phyloP scores from a whole-genome alignment of 1,140 invertebrate genomes.

The Cydia strobilella region DNA sequence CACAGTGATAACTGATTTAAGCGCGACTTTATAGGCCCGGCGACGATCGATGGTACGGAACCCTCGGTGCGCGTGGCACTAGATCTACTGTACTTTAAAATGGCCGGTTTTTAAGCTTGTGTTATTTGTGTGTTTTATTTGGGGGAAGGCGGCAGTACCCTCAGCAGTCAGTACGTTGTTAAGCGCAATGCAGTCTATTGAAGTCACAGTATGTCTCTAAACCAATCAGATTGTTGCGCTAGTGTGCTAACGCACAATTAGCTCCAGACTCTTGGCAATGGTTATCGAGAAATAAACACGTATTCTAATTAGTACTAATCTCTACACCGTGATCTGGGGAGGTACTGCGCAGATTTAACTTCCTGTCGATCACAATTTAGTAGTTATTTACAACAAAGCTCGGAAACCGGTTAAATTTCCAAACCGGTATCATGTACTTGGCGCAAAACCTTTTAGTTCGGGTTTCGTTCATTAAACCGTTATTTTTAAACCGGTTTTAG shows the following conservation, averaged over 20 bases:
- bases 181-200: slow-evolving; percentile 79
- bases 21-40: neutral
- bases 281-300: slow-evolving; percentile 61
- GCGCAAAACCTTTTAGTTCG: too few species aligned
- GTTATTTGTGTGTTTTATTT: slow-evolving; percentile 75
- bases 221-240: slow-evolving; percentile 74
- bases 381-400: too few species aligned
- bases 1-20: neutral
- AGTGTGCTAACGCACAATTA: slow-evolving; percentile 80
- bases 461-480: too few species aligned
- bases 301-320: slow-evolving; percentile 21
- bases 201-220: slow-evolving; percentile 77
- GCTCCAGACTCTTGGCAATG: slow-evolving; percentile 56
- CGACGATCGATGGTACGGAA: slow-evolving; percentile 15
- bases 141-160: slow-evolving; percentile 75
- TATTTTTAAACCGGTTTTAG: too few species aligned
- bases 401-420: too few species aligned
- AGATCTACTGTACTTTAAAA: slow-evolving; percentile 28
- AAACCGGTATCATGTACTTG: too few species aligned
- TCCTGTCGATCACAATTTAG: too few species aligned
- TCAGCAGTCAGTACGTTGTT: slow-evolving; percentile 73
- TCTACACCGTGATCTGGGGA: neutral
- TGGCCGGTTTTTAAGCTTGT: slow-evolving; percentile 60
- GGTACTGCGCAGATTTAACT: neutral
- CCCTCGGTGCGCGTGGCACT: slow-evolving; percentile 4